Base-by-base conservation (phyloP, 2,797 vertebrate genomes). In the Gambusia yucatana region DNA sequence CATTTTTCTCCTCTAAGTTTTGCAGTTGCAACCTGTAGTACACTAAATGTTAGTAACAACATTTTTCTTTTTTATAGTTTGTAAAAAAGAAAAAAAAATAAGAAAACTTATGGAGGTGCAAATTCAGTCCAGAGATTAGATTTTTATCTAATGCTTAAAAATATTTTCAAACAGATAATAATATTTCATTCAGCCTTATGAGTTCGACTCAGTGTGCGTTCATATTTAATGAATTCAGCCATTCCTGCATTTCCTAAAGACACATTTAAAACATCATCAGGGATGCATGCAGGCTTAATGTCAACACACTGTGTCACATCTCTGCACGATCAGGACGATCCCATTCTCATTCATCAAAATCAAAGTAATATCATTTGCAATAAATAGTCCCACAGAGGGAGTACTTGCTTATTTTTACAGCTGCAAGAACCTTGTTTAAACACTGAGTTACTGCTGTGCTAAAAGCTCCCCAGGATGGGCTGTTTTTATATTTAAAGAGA, bases 401-500 rank as follows among this genome's bases (percentile, higher is more conserved):
- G n/a, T 28, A 63, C 22, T 9, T 59, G 81, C 75, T 77, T 93
- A 90, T 93, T 93, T 91, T 84, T 65, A 87, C 92, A 93, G 92
- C 90, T 93, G 57, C 80, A 83, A 77, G 25, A 78, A 48, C 73
- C 82, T 86, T 52, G 79, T 82, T 86, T 76, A 84, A 86, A 73
- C 57, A 71, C 80, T 76, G 84, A 88, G 87, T 88, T 82, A 73
- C 50, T 10, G 69, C 77, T 82, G 36, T 10, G 46, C 61, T 89
- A 77, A 90, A 87, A 89, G 80, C 70, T 72, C 1, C 0, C 65
- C 0, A 0, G 73, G 79, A 82, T 10, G 48, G 65, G n/a, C 30
- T 52, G 8, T 69, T 78, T 46, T 61, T 72, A 71, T 75, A 46
- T 74, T 83, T 67, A 13, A 22, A 50, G 73, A n/a, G 46, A 16